phyloP scores from a whole-genome alignment of 2,888 invertebrate genomes.

The Thymelicus lineola region DNA sequence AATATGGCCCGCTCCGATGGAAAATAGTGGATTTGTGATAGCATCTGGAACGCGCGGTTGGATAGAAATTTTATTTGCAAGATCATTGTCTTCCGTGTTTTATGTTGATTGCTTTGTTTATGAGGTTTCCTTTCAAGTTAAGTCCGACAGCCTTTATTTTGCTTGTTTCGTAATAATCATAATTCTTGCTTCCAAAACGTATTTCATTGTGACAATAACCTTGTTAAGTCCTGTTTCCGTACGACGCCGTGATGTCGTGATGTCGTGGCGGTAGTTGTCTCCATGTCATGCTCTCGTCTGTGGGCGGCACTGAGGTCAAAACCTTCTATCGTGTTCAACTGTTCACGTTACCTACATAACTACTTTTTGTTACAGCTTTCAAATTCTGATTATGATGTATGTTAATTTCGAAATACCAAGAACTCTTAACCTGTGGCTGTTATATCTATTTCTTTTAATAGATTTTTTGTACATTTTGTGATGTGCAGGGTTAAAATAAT shows the following conservation, averaged over 20 bases:
- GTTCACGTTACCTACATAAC: slow-evolving; percentile 41
- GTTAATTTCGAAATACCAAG: slow-evolving; percentile 29
- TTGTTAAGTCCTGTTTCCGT: slow-evolving; percentile 32
- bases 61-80: slow-evolving; percentile 69
- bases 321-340: slow-evolving; percentile 42
- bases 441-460: not conserved
- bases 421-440: not conserved
- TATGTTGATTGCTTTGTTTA: slow-evolving; percentile 48
- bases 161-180: slow-evolving; percentile 17
- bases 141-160: not conserved
- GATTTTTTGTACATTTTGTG: not conserved
- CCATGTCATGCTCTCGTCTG: slow-evolving; percentile 38
- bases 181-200: slow-evolving; percentile 15
- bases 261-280: slow-evolving; percentile 33
- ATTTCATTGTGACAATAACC: slow-evolving; percentile 34
- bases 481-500: not conserved
- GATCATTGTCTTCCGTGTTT: slow-evolving; percentile 69
- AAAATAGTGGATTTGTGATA: slow-evolving; percentile 81
- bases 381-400: slow-evolving; percentile 35
- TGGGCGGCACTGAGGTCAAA: slow-evolving; percentile 60
- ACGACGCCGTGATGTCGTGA: slow-evolving; percentile 24
- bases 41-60: slow-evolving; percentile 68
- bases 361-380: slow-evolving; percentile 36
- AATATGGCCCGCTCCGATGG: slow-evolving; percentile 77
- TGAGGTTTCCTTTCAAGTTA: slow-evolving; percentile 15